Evolutionary conservation across 2,797 vertebrate genomes (phyloP).

Genomic region (Ispidina picta): DNA sequence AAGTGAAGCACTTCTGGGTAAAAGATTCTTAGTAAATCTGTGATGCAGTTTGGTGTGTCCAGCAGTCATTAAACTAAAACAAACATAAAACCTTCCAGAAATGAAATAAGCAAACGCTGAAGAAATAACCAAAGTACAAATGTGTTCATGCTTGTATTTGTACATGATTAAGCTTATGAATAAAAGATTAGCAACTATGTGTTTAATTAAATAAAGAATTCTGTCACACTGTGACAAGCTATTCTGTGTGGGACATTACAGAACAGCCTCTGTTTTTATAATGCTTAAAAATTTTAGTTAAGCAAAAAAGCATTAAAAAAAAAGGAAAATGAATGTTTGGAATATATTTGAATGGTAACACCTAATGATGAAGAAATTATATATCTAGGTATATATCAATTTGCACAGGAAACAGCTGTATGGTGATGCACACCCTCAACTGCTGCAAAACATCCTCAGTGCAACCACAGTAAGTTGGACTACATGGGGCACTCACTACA

Average conservation of each 20-base stretch:
- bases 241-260: not conserved
- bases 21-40: not conserved
- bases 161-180: slow-evolving; percentile 24
- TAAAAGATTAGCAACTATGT: slow-evolving; percentile 31
- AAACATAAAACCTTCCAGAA: slow-evolving; percentile 27
- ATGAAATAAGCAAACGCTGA: slow-evolving; percentile 6
- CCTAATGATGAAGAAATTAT: not conserved
- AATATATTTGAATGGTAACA: not conserved
- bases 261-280: not conserved
- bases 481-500: not conserved
- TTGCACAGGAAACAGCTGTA: not conserved
- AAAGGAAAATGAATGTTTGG: not conserved
- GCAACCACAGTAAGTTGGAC: not conserved
- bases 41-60: slow-evolving; percentile 23
- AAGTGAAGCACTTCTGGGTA: slow-evolving; percentile 9
- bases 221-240: not conserved
- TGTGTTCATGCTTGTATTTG: not conserved
- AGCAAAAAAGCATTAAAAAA: not conserved
- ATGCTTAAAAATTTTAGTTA: not conserved
- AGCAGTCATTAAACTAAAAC: slow-evolving; percentile 18
- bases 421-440: not conserved
- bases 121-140: slow-evolving; percentile 13
- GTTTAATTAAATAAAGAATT: slow-evolving; percentile 52
- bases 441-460: not conserved
- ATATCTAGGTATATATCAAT: not conserved